Evolutionary conservation across 1,140 invertebrate species (phyloP), one percentile per base, ranked within the genome.

Genomic region (Thaumatotibia leucotreta): DNA sequence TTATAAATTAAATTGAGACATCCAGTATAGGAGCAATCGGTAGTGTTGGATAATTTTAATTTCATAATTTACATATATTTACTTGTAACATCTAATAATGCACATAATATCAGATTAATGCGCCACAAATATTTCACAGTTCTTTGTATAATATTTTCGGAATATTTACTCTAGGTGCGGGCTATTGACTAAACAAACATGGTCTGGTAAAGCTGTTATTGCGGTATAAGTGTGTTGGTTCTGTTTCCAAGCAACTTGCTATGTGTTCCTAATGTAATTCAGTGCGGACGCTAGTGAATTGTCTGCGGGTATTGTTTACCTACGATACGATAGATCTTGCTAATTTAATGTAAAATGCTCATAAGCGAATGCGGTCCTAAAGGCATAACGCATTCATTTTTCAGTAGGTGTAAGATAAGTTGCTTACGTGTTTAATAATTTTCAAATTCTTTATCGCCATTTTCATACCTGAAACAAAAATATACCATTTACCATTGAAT

Each of bases 211-310:
- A 58, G 52, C 6, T 58, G 24, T 58, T 58, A 58, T 58, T 58
- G 52, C 52, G 29, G 52, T 58, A 58, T 58, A 58, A 58, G n/a
- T 58, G 27, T 58, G 27, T 63, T 39, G 32, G 11, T 5, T 63
- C 61, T 39, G 61, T 39, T 63, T 63, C 61, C 61, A n/a, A 63
- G 61, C 35, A 39, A 63, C 61, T 35, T 33, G 31, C 32, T 35
- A 35, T 35, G 31, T 20, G 8, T 23, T n/a, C 61, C 17, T 63
- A 35, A 39, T 63, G 33, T 35, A 63, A 63, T 63, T 63, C 31
- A 33, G 61, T 39, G 32, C 61, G 9, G n/a, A 29, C 61, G 61
- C 35, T 31, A 63, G 52, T 58, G 52, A 14, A 58, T 58, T 58
- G 52, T 27, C 52, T 4, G 52, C 24, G 27, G 11, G 52, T 27